Evolutionary conservation across 2,888 invertebrate genomes (phyloP), one percentile per base, ranked within the genome.

Genomic region (Drepana falcataria): DNA sequence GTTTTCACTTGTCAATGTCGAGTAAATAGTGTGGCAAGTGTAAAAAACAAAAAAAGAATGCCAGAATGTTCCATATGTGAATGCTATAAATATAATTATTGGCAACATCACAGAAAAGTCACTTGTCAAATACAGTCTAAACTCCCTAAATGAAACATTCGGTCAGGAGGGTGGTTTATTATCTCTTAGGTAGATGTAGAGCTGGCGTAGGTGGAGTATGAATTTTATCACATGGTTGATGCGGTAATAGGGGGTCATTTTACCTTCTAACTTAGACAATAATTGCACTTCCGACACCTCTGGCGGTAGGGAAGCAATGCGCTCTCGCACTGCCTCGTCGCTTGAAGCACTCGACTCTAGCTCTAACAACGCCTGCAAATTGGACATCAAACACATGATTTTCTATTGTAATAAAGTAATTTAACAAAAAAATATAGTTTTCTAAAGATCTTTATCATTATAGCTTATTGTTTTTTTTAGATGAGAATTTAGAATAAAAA

Each of bases 301-400:
- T 52, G 96, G 96, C 0, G 99, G 99, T 53, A 99, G 92, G 56
- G 96, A 97, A 0, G 98, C 98, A 66, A 99, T 99, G 77, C 96
- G 94, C 81, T 98, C 97, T 63, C 99, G 91, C 1, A 98, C 96
- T 0, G 94, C 94, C 61, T 98, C 98, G 92, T 99, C 99, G 70
- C 97, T 96, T 0, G 98, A 98, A 1, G 99, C 98, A 57, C 98
- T 97, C 73, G 97, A 97, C 83, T 99, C 99, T 71, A 99, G 91
- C 68, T 97, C 97, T 83, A 95, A 91, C 55, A 95, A 90, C 2
- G 94, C 94, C 87, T 91, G 85, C 3, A 83, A 83, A 54, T 35
- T 59, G 54, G 55, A 54, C 37, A 1, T 1, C n/a, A 54, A 5
- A 51, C 21, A n/a, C 34, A 35, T 52, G 48, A 44, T 7, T 51